Evolutionary conservation across 92 coral and sea anemone genomes (phyloP), one percentile per base, ranked within the genome.

Genomic region (Diadumene lineata): DNA sequence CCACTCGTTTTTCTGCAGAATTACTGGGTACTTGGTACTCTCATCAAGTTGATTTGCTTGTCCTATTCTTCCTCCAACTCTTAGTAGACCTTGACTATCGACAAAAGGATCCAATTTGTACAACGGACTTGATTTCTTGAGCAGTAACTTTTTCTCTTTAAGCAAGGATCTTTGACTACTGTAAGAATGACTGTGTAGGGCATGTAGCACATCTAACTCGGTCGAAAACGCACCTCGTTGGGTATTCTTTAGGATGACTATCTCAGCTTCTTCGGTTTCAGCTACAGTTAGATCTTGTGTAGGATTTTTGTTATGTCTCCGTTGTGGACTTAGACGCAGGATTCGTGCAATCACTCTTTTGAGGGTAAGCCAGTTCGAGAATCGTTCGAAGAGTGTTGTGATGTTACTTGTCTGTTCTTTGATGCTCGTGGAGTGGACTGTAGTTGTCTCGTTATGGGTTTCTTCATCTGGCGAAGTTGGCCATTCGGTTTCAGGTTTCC

Each of bases 41-140:
- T 78, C 77, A 50, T 64, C 33, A 21, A 78, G 50, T 27, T 73
- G 30, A 19, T 57, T 58, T 50, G 83, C 24, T 26, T 69, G 31
- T 38, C 64, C 33, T 17, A 78, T 23, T 51, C 82, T 78, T 66
- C 78, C 50, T 16, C 82, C 82, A 15, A 78, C 78, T 21, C 74
- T 4, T 57, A 57, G 64, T 22, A 57, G 31, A 57, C 31, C 27
- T 10, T 28, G 26, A 18, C 10, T 18, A 57, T 28, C 31, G 64
- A 57, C 10, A 23, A 57, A 57, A 4, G 31, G 48, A 38, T 38
- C 48, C 48, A 38, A 13, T 13, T 38, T 38, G 48, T 38, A 38
- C 13, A 38, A 13, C 6, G 48, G 48, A 13, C 13, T 38, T 13
- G 48, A 38, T 38, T 38, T 38, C 48, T 38, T 38, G 6, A 38